These are phyloP conservation scores for Lampris megalopsis DNA, from an alignment of 2,113 vertebrate species.

Conservation along the genomic window DNA sequence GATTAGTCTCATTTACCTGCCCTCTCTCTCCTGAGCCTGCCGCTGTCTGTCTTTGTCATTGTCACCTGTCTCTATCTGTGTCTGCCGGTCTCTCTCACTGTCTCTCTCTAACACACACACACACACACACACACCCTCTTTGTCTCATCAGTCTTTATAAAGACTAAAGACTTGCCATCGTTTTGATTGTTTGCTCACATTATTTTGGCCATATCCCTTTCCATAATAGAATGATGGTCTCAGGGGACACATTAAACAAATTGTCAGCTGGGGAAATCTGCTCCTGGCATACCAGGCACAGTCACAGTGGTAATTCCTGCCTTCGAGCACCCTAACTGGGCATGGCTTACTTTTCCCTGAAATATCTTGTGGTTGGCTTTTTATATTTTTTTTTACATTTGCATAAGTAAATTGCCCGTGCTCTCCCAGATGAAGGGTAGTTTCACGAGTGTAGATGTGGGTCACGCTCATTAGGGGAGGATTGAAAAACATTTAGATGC, in stretches of 20 bases:
- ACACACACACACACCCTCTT: too few species aligned
- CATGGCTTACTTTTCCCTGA: constrained; percentile 2
- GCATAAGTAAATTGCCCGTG: constrained; percentile 5
- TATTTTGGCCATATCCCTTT: constrained; percentile 62
- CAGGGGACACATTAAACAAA: constrained; percentile 63
- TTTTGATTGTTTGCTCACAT: constrained; percentile 61
- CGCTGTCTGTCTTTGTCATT: constrained; percentile 1
- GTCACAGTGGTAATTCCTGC: constrained; percentile 44
- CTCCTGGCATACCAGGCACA: constrained; percentile 29
- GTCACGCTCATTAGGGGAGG: neutral
- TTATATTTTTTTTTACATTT: constrained; percentile 28
- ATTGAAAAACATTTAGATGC: constrained; percentile 16
- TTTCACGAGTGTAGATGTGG: constrained; percentile 37
- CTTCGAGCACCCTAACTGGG: constrained; percentile 27
- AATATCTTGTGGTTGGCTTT: neutral
- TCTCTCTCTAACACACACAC: neutral
- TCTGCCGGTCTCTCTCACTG: neutral
- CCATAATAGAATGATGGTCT: constrained; percentile 43
- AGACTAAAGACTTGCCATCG: constrained; percentile 38
- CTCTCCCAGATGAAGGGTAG: constrained; percentile 8
- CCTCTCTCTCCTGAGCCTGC: neutral
- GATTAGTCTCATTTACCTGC: constrained; percentile 5
- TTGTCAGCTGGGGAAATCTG: constrained; percentile 34
- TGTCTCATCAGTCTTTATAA: neutral
- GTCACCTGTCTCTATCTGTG: neutral